A percentile compares a stretch with the other conserved stretches of the same genome.
Conservation (phyloP, 2,888 invertebrate genomes). For the Amblyjoppa proteus region DNA sequence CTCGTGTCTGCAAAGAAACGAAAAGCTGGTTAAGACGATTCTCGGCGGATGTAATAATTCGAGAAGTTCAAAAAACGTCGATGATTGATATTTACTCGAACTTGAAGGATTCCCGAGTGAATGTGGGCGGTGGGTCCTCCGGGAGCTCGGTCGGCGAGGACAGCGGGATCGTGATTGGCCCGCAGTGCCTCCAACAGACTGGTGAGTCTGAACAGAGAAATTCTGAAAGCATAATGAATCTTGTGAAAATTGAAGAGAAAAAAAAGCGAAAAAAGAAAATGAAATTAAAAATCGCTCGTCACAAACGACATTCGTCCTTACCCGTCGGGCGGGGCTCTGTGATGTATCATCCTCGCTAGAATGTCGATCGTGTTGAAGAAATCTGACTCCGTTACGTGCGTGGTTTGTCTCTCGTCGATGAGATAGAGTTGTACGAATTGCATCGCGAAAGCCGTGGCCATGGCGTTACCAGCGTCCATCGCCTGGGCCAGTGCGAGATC, state of each 20-base stretch:
- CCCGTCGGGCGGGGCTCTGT: constrained; percentile 93
- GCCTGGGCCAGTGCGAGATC: constrained; percentile 93
- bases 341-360: constrained; percentile 91
- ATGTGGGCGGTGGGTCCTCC: constrained; percentile 95
- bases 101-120: constrained; percentile 96
- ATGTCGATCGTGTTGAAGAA: constrained; percentile 95
- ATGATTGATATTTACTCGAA: constrained; percentile 87
- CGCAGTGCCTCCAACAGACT: constrained; percentile 93
- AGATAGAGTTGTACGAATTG: constrained; percentile 95
- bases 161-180: constrained; percentile 90
- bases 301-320: constrained; percentile 76
- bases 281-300: neutral
- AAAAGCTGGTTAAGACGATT: neutral
- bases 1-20: constrained; percentile 88
- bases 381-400: constrained; percentile 93
- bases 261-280: constrained; percentile 1
- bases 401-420: constrained; percentile 92
- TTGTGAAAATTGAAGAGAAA: neutral
- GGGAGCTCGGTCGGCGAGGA: constrained; percentile 91
- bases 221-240: constrained; percentile 72
- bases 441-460: constrained; percentile 96
- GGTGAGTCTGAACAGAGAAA: constrained; percentile 86
- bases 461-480: constrained; percentile 94
- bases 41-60: neutral
- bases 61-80: neutral